These are phyloP conservation scores for Cossypha polioptera DNA, from an alignment of 2,797 vertebrate species.

Conservation along the genomic window DNA sequence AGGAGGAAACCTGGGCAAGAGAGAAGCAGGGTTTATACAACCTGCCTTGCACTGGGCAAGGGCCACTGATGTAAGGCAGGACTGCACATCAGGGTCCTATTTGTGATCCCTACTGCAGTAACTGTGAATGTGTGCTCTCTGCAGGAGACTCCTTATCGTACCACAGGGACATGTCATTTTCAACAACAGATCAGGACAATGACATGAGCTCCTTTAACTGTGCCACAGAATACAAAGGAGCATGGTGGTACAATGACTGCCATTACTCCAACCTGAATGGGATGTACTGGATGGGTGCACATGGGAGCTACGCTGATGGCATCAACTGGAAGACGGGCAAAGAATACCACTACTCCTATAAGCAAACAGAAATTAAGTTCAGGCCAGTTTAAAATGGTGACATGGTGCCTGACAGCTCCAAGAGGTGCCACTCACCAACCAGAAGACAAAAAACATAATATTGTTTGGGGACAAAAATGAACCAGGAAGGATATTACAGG, in stretches of 20 bases:
- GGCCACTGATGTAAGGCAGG: background rate
- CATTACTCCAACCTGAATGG: constrained; percentile 68
- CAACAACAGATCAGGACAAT: constrained; percentile 59
- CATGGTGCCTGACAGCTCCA: background rate
- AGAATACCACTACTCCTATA: constrained; percentile 56
- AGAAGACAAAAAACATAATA: background rate
- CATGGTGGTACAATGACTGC: constrained; percentile 52
- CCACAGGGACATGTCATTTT: constrained; percentile 44
- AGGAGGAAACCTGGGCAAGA: background rate
- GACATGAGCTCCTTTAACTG: background rate
- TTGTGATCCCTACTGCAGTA: background rate
- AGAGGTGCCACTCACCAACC: background rate
- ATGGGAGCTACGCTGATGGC: background rate
- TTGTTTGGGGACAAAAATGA: background rate
- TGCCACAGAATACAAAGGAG: background rate
- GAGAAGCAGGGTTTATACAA: background rate
- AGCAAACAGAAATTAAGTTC: constrained; percentile 61
- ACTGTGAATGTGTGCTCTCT: background rate
- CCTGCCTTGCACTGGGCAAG: background rate
- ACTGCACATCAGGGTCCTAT: background rate
- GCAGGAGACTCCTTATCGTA: constrained; percentile 53
- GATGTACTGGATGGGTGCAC: constrained; percentile 20
- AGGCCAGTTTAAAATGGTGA: background rate
- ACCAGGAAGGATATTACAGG: background rate
- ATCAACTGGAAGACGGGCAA: constrained; percentile 58